Evolutionary conservation across 2,797 vertebrate genomes (phyloP).

Genomic region (Knipowitschia caucasica): DNA sequence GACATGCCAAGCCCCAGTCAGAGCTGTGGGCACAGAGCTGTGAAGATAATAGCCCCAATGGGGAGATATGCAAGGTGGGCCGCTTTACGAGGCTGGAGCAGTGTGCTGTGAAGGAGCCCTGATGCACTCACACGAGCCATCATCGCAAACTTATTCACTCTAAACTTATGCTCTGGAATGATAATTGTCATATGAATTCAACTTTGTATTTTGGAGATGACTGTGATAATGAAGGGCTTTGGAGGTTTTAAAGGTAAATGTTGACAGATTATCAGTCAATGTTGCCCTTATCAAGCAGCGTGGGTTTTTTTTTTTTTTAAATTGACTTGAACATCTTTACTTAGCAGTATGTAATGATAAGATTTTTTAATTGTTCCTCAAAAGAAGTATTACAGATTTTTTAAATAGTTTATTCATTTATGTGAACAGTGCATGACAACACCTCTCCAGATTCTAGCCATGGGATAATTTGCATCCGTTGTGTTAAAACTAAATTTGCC

Average conservation of each 20-base stretch:
- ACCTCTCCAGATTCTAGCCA: too few species aligned
- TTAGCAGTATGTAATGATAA: neutral
- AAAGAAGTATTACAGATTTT: neutral
- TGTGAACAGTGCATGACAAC: too few species aligned
- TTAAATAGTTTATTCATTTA: too few species aligned
- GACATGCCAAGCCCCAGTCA: slow-evolving; percentile 39
- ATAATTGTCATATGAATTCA: too few species aligned
- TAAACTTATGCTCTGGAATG: slow-evolving; percentile 25
- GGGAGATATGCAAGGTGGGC: slow-evolving; percentile 68
- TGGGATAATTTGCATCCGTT: too few species aligned
- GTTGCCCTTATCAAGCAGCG: too few species aligned
- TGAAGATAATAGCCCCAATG: slow-evolving; percentile 75
- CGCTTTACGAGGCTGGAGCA: slow-evolving; percentile 61
- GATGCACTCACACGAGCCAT: slow-evolving; percentile 46
- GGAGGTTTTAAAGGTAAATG: too few species aligned
- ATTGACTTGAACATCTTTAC: neutral
- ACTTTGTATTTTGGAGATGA: too few species aligned
- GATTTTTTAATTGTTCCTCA: neutral
- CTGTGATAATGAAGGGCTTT: too few species aligned
- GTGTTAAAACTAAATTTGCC: too few species aligned
- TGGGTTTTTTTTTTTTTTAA: neutral
- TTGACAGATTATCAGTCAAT: too few species aligned
- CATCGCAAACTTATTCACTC: slow-evolving; percentile 47
- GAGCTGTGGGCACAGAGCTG: slow-evolving; percentile 62
- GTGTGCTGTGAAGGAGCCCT: slow-evolving; percentile 69